Evolutionary conservation across 2,797 vertebrate genomes (phyloP), one percentile per base, ranked within the genome.

Genomic region (Bufotes viridis): DNA sequence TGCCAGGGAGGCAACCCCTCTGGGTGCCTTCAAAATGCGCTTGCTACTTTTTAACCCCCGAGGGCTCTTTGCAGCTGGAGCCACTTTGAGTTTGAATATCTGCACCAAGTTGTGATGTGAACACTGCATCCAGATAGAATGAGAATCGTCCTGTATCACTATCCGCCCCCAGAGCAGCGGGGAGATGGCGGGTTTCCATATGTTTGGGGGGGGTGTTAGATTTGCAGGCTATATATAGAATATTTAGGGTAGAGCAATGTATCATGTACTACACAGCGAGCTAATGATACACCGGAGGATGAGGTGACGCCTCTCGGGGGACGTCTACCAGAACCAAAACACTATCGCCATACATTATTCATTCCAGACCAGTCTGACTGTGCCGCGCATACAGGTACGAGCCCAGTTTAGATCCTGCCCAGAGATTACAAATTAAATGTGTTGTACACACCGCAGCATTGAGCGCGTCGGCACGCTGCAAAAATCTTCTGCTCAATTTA

Each of bases 261-360:
- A 84, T 84, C 82, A 84, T 74, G 55, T 69, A 84, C 51, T 58
- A 57, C 82, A 60, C 26, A 34, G 82, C 82, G 15, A 84, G 82
- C 60, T 84, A 84, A 84, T 74, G 55, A 72, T 84, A 74, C 67
- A 74, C 82, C 60, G 69, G 67, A 69, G 67, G 69, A 55, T 69
- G 82, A 74, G 69, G 53, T 29, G 81, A 58, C 53, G 60, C 82
- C 82, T 84, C 82, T 84, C 82, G 4, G 26, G 81, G 61, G 81
- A 69, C 22, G 60, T 51, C 80, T 65, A 81, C 80, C 63, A 10
- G 24, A 75, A 55, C 82, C 69, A 72, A 84, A 84, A 84, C 55
- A 70, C 82, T 60, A 26, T 18, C 15, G 18, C 53, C 26, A 84
- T 84, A 72, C 67, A 84, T 84, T 74, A 84, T 84, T 84, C 82